Base-by-base conservation (phyloP, 2,888 invertebrate species). In the Chymomyza caudatula region DNA sequence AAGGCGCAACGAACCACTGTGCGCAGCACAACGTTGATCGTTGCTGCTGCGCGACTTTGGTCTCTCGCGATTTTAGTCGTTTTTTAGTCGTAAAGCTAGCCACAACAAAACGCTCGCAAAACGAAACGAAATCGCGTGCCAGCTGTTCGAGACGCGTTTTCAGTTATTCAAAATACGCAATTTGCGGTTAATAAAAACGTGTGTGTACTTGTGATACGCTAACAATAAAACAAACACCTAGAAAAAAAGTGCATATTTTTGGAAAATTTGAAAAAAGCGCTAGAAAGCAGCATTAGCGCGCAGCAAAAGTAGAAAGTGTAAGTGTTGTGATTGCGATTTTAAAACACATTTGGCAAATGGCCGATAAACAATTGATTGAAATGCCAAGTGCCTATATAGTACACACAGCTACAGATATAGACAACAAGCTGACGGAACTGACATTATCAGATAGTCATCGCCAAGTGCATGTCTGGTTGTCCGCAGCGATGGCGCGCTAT, bases 231-330 rank as follows among this genome's bases (percentile, higher is more conserved):
- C 20, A 17, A 4, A 17, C 6, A 52, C 2, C 4, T 20, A 52
- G 42, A n/a, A 23, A 42, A 44, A 52, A 20, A 11, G 17, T 51
- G 17, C 0, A 19, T 23, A 59, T 52, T 54, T 53, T 42, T 49
- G 54, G 5, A n/a, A 37, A 11, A 5, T 8, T 37, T 37, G 22
- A 44, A 53, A 67, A 51, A 44, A 65, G 56, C 60, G 53, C 29
- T 60, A 2, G n/a, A 52, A 52, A 52, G 20, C 20, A 1, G 11
- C 22, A 52, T 6, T 13, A 37, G 29, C 29, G 66, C n/a, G 25
- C 49, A 55, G 58, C 20, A 25, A 67, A 73, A 68, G 62, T 71
- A 67, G 74, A 84, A 81, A 86, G 82, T 84, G 82, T 82, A 86
- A 84, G 86, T 82, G 85, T 69, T 69, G 29, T 47, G 67, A 61